These are phyloP conservation scores for Cololabis saira DNA, from an alignment of 2,113 vertebrate genomes.

Conservation along the genomic window DNA sequence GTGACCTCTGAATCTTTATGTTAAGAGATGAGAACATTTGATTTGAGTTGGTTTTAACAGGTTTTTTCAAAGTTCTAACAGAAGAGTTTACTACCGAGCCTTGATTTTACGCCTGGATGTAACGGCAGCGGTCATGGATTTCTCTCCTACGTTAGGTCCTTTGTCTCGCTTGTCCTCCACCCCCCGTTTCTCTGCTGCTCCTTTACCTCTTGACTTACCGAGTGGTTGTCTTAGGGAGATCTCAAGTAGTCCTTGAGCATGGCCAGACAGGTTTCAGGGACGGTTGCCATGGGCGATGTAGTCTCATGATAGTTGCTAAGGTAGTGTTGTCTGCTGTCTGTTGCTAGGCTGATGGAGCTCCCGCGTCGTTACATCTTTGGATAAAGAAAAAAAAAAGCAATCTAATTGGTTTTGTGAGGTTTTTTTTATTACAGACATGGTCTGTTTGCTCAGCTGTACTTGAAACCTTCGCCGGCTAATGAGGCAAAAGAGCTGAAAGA, in stretches of 20 bases:
- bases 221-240: conserved; percentile 32
- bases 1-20: not conserved
- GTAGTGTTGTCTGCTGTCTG: conserved; percentile 41
- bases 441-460: conserved; percentile 2
- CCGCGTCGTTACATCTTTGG: not conserved
- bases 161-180: not conserved
- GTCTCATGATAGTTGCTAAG: conserved; percentile 56
- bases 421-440: not conserved
- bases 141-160: not conserved
- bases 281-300: conserved; percentile 61
- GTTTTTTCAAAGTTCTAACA: not conserved
- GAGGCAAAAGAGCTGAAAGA: not conserved
- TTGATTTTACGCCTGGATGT: not conserved
- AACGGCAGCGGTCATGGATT: conserved; percentile 6
- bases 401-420: not conserved
- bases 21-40: not conserved
- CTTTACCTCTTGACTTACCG: conserved; percentile 7
- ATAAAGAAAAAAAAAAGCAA: not conserved
- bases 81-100: not conserved
- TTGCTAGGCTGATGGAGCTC: conserved; percentile 50
- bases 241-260: conserved; percentile 47
- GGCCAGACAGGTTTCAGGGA: conserved; percentile 40
- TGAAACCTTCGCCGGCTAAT: not conserved
- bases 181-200: conserved; percentile 12
- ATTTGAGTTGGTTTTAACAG: not conserved